Percentiles rank a stretch among this genome's conserved stretches.
Evolutionary conservation across 2,888 invertebrate genomes (phyloP).

Genomic region (Aplocera efformata): DNA sequence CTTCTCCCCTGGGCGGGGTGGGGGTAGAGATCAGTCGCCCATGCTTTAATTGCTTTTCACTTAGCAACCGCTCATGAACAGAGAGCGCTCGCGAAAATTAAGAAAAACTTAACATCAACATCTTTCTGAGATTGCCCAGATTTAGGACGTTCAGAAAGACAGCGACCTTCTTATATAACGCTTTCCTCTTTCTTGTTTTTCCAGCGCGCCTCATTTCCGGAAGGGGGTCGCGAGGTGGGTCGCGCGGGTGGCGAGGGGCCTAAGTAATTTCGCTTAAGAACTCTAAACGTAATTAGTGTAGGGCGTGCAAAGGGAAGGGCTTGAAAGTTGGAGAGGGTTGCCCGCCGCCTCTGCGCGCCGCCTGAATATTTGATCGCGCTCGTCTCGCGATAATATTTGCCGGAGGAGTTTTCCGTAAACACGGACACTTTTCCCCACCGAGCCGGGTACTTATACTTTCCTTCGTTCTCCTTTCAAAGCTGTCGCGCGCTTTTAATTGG

Average conservation of each 20-base stretch:
- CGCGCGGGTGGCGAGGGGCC: slow-evolving; percentile 77
- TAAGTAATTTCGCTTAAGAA: slow-evolving; percentile 86
- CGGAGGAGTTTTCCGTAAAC: slow-evolving; percentile 78
- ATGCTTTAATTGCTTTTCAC: slow-evolving; percentile 81
- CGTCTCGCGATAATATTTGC: slow-evolving; percentile 79
- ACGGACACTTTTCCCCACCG: slow-evolving; percentile 71
- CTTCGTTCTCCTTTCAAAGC: slow-evolving; percentile 70
- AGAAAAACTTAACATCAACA: slow-evolving; percentile 80
- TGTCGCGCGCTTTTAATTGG: slow-evolving; percentile 76
- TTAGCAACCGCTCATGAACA: slow-evolving; percentile 80
- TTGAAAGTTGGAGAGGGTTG: slow-evolving; percentile 83
- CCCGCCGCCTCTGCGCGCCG: slow-evolving; percentile 65
- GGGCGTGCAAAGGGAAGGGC: slow-evolving; percentile 82
- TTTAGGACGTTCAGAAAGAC: slow-evolving; percentile 73
- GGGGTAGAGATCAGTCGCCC: slow-evolving; percentile 78
- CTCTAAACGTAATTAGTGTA: slow-evolving; percentile 86
- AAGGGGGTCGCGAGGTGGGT: slow-evolving; percentile 62
- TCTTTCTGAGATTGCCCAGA: slow-evolving; percentile 78
- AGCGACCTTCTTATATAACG: slow-evolving; percentile 72
- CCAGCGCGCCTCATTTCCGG: slow-evolving; percentile 79
- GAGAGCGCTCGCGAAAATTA: slow-evolving; percentile 72
- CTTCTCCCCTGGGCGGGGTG: slow-evolving; percentile 39
- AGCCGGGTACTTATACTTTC: slow-evolving; percentile 61
- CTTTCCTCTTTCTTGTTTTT: slow-evolving; percentile 78
- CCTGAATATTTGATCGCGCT: slow-evolving; percentile 78